Conservation (phyloP, 2,888 invertebrate species). For the Eristalinus sepulchralis region DNA sequence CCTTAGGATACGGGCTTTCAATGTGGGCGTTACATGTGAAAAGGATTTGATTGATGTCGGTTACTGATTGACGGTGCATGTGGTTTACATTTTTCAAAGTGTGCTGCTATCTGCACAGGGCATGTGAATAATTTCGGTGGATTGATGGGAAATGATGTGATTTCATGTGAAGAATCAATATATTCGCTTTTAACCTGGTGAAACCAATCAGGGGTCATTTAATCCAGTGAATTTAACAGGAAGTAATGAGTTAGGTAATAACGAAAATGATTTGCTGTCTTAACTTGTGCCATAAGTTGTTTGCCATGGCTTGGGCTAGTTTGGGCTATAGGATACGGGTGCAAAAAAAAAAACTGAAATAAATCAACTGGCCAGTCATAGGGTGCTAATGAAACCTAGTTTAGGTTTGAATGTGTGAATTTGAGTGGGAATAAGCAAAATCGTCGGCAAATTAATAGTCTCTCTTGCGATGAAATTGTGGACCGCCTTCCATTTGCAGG, state of each 20-base stretch:
- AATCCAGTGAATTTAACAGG: neutral
- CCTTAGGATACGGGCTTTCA: neutral
- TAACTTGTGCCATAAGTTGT: neutral
- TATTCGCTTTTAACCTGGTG: neutral
- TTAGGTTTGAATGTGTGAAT: no score
- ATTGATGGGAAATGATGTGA: neutral
- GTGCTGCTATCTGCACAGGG: neutral
- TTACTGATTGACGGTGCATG: conserved; percentile 32
- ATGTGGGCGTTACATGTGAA: conserved; percentile 9
- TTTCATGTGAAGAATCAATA: neutral
- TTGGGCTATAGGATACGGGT: no score
- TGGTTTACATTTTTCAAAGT: conserved; percentile 17
- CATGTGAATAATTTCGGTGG: neutral
- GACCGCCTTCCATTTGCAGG: no score
- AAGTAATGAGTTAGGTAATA: neutral
- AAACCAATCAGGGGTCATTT: neutral
- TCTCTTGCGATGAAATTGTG: no score
- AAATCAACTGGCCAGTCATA: no score
- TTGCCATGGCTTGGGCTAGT: neutral
- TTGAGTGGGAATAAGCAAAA: no score
- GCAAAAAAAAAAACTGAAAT: no score
- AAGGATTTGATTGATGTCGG: conserved; percentile 32
- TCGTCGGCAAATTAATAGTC: no score
- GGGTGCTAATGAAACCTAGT: no score
- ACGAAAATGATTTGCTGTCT: neutral